Evolutionary conservation across 2,113 vertebrate species (phyloP), one percentile per base, ranked within the genome.

Genomic region (Erpornis zantholeuca): DNA sequence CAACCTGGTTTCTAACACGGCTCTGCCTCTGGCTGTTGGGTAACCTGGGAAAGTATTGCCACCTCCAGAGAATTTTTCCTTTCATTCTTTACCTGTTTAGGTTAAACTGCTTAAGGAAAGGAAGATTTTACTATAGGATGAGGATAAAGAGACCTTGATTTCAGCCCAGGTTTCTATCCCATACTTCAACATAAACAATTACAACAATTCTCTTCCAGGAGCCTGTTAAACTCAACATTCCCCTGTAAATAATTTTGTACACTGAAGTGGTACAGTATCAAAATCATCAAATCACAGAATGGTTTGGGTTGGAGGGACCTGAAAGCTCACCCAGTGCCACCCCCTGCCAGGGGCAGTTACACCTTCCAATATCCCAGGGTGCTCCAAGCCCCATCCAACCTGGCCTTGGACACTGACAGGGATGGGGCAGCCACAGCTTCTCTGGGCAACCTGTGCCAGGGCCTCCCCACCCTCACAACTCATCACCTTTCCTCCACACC

Each of bases 401-500:
- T 47, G 38, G 16, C 13, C 12, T 40, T 53, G 70, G 6, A 5
- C n/a, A 54, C 28, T 61, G 2, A 17, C 70, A 82, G 54, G 54
- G 25, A 75, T 68, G 78, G 7, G n/a, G 14, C 47, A 68, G 24
- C n/a, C 70, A 35, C 24, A 53, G 13, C 29, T 22, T 2, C 38
- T 53, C 53, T n/a, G 38, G 23, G n/a, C 4, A 75, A 0, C 23
- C 12, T 68, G 45, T 82, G 29, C 52, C 61, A 82, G n/a, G 9
- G 40, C 11, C 38, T 60, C 28, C 0, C 0, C 47, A 73, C 3
- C 20, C 45, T 45, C 61, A 59, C 27, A 88, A 33, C 52, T 66
- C 45, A 64, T 44, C 86, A 79, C 27, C 45, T 63, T 83, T 73
- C 60, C 52, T 79, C 49, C 50, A 90, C 93, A 97, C 42, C 84